These are phyloP conservation scores for Ceratosolen fusciceps DNA, from an alignment of 1,140 invertebrate genomes.

Conservation along the genomic window DNA sequence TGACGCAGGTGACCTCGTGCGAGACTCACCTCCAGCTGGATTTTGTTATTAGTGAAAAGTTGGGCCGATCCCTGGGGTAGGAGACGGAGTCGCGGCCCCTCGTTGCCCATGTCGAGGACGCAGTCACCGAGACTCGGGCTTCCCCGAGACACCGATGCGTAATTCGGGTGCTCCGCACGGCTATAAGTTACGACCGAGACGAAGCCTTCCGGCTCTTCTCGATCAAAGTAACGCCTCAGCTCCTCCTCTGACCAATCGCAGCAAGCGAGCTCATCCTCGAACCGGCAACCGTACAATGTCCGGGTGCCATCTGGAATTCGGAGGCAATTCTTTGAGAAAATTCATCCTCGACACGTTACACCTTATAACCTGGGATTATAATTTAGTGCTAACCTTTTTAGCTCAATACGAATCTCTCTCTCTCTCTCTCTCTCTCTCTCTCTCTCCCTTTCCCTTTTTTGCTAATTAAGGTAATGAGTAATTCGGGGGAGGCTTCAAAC, in stretches of 20 bases:
- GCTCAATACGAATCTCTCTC: too few species aligned
- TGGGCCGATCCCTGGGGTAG: background rate
- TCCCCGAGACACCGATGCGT: constrained; percentile 67
- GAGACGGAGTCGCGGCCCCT: constrained; percentile 6
- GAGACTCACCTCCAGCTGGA: background rate
- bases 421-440: too few species aligned
- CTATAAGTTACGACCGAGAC: constrained; percentile 67
- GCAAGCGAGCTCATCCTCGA: constrained; percentile 61
- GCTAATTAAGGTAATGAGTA: too few species aligned
- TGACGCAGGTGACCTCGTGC: too few species aligned
- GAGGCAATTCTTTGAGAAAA: background rate
- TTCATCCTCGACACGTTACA: too few species aligned
- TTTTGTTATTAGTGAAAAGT: background rate
- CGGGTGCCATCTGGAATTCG: constrained; percentile 67
- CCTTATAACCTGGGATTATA: too few species aligned
- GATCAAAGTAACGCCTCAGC: constrained; percentile 53
- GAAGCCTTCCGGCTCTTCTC: constrained; percentile 64
- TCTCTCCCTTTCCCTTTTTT: too few species aligned
- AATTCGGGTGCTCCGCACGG: constrained; percentile 72
- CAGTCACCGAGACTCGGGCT: constrained; percentile 44
- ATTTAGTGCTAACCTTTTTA: too few species aligned
- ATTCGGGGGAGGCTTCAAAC: too few species aligned
- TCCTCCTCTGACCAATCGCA: constrained; percentile 63
- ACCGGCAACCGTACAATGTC: constrained; percentile 66
- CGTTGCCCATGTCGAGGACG: constrained; percentile 56